Evolutionary conservation across 2,797 vertebrate genomes (phyloP), one percentile per base, ranked within the genome.

Genomic region (Geotria australis): DNA sequence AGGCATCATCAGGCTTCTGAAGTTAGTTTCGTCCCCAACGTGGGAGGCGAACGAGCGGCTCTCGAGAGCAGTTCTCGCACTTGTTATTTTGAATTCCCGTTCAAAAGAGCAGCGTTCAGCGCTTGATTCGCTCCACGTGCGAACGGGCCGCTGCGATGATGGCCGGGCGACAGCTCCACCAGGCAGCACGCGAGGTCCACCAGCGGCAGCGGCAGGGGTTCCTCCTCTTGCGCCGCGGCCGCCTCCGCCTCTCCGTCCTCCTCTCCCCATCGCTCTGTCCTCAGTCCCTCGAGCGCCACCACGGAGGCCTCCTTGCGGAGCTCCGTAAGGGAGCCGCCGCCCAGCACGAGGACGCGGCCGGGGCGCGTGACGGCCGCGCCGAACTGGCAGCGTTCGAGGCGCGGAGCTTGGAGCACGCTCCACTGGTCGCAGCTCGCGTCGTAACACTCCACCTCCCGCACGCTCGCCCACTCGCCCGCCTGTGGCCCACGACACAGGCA

Each of bases 381-480:
- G 63, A 72, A 69, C 62, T 71, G 68, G 60, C 63, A 70, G 60
- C 63, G 62, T 48, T 8, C 63, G 9, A 70, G 61, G 1, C 60
- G 62, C 1, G 62, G 60, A 1, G 61, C 61, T 0, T 0, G 60
- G 5, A 70, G 63, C 0, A 46, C 64, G 47, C 64, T 69, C 69
- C 69, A 70, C 63, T 66, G 71, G 2, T 71, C 66, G 7, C 56
- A 61, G 8, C 9, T 49, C 2, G 70, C 67, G 12, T 64, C 65
- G 7, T 70, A 74, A 58, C 12, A 61, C 53, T 75, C 68, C 0
- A 1, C 69, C 60, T 72, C 63, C 0, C 53, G 64, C 48, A 74
- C 61, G 0, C 66, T 65, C 46, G 68, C 61, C 65, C 65, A 67
- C 48, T 69, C 60, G 8, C 63, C 49, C 1, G 7, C 62, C 67